These are phyloP conservation scores for Penelope pileata DNA, from an alignment of 2,113 vertebrate species.

Conservation along the genomic window DNA sequence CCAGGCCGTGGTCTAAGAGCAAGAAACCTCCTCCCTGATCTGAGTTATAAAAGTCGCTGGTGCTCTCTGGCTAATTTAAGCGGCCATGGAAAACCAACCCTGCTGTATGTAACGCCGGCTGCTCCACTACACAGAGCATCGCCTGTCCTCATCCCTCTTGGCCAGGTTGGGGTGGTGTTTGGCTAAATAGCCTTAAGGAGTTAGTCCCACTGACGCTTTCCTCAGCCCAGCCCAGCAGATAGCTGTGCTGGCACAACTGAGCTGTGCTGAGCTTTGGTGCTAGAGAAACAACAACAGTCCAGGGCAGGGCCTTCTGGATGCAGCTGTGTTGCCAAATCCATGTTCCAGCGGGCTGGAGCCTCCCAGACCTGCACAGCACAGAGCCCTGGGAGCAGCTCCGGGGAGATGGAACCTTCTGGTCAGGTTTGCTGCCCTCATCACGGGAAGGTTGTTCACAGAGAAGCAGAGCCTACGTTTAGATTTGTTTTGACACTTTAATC, in stretches of 20 bases:
- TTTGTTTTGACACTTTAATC: background rate
- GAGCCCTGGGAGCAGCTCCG: background rate
- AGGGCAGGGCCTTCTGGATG: background rate
- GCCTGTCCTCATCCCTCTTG: background rate
- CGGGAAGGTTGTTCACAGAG: background rate
- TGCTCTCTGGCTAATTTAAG: background rate
- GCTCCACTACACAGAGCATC: background rate
- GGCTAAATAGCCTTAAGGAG: background rate
- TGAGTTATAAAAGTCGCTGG: background rate
- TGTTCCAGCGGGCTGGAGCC: background rate
- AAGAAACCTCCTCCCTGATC: background rate
- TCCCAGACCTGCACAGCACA: accelerated
- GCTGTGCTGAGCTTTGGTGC: background rate
- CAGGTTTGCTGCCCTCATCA: background rate
- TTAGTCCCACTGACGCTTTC: background rate
- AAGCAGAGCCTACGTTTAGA: accelerated
- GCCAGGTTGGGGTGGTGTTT: background rate
- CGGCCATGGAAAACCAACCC: background rate
- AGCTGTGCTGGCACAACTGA: background rate
- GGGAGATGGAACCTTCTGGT: background rate
- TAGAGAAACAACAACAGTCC: background rate
- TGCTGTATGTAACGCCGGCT: accelerated
- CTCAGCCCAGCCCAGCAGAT: background rate
- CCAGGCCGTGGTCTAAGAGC: background rate
- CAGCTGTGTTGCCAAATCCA: background rate